Evolutionary conservation across 2,888 invertebrate genomes (phyloP).

Genomic region (Meliscaeva auricollis): DNA sequence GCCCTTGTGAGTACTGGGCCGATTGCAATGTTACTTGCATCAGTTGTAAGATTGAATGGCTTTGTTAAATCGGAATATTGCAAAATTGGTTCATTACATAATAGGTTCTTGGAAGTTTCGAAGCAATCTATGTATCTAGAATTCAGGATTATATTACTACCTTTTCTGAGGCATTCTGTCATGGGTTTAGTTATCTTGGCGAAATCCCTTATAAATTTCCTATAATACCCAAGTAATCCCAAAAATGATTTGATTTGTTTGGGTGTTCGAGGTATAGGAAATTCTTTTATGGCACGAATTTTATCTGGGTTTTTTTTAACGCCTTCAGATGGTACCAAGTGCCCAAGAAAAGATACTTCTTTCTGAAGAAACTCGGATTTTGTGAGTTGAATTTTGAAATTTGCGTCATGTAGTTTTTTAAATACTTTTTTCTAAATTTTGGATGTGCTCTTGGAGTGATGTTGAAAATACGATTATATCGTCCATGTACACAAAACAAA

Average conservation of each 20-base stretch:
- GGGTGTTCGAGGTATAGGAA: slow-evolving; percentile 15
- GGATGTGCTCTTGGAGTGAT: slow-evolving; percentile 35
- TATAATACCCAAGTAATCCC: no score
- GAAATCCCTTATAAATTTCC: no score
- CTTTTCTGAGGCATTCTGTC: slow-evolving; percentile 21
- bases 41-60: slow-evolving; percentile 64
- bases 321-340: slow-evolving; percentile 13
- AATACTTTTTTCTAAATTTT: slow-evolving; percentile 9
- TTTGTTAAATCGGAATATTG: slow-evolving; percentile 58
- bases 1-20: slow-evolving; percentile 63
- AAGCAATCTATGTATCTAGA: slow-evolving; percentile 11
- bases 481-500: slow-evolving; percentile 21
- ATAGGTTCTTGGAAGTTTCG: slow-evolving; percentile 9
- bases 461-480: slow-evolving; percentile 33
- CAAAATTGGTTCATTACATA: slow-evolving; percentile 26
- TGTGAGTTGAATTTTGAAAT: slow-evolving; percentile 9
- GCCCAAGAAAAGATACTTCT: slow-evolving; percentile 30
- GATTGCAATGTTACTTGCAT: no score
- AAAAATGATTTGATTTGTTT: no score
- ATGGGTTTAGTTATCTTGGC: slow-evolving; percentile 25
- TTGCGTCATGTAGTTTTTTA: slow-evolving; percentile 7
- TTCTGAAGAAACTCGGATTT: slow-evolving; percentile 39
- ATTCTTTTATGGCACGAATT: slow-evolving; percentile 14
- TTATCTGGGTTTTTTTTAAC: slow-evolving; percentile 21
- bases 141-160: background rate